Percentiles rank a stretch among this genome's conserved stretches.
These are phyloP conservation scores for Philonicus albiceps DNA, from an alignment of 2,888 invertebrate species.

Conservation along the genomic window DNA sequence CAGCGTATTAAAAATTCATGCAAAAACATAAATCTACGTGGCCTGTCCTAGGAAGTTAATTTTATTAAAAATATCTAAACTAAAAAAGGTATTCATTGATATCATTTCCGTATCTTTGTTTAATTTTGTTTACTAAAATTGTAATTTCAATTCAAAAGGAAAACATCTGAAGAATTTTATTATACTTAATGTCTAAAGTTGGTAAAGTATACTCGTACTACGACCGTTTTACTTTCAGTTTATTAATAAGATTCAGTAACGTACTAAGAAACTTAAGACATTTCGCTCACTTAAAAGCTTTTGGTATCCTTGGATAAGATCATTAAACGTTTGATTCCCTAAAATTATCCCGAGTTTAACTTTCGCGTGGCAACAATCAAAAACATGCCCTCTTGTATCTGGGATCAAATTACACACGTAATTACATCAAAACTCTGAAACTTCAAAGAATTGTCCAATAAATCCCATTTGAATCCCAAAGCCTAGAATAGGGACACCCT, in stretches of 20 bases:
- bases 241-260: not conserved
- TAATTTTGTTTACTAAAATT: too few species aligned
- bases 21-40: too few species aligned
- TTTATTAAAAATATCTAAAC: too few species aligned
- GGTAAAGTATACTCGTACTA: too few species aligned
- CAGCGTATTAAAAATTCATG: too few species aligned
- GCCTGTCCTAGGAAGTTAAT: too few species aligned
- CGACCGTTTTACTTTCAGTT: not conserved
- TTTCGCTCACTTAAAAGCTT: not conserved
- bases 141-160: too few species aligned
- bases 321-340: not conserved
- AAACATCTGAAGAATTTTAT: too few species aligned
- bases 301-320: not conserved
- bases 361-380: not conserved
- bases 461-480: not conserved
- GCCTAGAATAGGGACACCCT: not conserved
- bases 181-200: too few species aligned
- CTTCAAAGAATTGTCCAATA: not conserved
- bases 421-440: not conserved
- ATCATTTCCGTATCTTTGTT: too few species aligned
- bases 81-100: too few species aligned
- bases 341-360: not conserved
- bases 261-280: not conserved
- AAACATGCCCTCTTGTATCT: not conserved
- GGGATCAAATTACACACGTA: not conserved